Conservation (phyloP, 2,113 vertebrate genomes). For the Carettochelys insculpta region DNA sequence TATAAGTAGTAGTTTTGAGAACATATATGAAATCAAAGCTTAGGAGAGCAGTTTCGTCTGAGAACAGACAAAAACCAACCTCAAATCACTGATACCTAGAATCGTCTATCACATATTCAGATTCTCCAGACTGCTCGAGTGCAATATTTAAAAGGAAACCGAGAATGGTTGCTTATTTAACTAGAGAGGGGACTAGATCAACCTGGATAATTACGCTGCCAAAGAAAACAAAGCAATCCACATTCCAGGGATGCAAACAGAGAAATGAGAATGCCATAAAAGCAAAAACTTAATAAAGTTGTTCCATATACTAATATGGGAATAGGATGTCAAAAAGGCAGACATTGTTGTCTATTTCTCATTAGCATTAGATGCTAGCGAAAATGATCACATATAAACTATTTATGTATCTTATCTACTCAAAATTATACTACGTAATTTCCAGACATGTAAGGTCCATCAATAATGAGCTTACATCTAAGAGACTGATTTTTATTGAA, state of each 20-base stretch:
- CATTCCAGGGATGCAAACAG: not conserved
- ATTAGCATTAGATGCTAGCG: not conserved
- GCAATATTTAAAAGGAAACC: not conserved
- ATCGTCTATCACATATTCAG: not conserved
- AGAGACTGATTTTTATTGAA: not conserved
- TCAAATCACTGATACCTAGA: not conserved
- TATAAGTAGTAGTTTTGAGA: not conserved
- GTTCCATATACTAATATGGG: not conserved
- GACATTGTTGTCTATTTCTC: not conserved
- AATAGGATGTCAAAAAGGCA: not conserved
- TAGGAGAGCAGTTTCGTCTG: not conserved
- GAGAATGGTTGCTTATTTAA: not conserved
- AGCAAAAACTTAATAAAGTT: not conserved
- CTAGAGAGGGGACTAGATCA: not conserved
- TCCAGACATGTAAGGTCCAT: not conserved
- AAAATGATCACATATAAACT: not conserved
- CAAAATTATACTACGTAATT: not conserved
- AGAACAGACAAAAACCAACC: not conserved
- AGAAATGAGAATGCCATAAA: not conserved
- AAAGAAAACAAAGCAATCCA: not conserved
- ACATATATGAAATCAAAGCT: not conserved
- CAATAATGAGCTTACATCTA: not conserved
- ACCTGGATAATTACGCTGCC: not conserved
- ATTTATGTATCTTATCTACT: not conserved
- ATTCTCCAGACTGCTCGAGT: not conserved